A percentile compares a stretch with the other conserved stretches of the same genome.
These are phyloP conservation scores for Caerostris extrusa DNA, from an alignment of 1,140 invertebrate genomes.

Conservation along the genomic window DNA sequence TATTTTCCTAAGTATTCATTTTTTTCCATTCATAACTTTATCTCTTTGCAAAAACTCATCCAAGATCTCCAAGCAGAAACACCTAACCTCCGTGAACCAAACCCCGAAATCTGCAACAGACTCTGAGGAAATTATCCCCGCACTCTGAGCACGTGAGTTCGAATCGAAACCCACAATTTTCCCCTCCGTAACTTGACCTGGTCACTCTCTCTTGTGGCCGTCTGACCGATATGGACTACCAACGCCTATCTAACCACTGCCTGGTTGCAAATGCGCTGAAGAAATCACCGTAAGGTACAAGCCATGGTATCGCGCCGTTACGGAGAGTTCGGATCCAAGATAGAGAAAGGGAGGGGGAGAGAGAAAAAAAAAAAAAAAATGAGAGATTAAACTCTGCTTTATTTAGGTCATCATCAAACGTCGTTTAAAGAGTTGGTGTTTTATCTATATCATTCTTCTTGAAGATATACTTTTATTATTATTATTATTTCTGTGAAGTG, in stretches of 20 bases:
- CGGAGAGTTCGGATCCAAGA: neutral
- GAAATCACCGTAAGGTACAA: conserved; percentile 60
- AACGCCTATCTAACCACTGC: conserved; percentile 60
- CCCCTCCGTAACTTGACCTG: conserved; percentile 64
- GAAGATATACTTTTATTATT: neutral
- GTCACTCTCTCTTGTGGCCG: conserved; percentile 57
- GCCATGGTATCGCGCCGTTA: conserved; percentile 26
- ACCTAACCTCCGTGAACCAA: neutral
- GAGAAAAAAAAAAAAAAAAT: neutral
- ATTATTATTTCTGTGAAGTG: neutral
- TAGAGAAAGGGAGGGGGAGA: neutral
- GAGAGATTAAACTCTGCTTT: conserved; percentile 2
- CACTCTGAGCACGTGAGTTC: conserved; percentile 39
- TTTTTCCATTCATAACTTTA: neutral
- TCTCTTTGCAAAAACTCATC: neutral
- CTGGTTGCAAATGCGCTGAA: neutral
- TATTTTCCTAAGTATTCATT: neutral
- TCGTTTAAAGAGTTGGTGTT: conserved; percentile 45
- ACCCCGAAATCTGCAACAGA: neutral
- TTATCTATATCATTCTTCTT: conserved; percentile 57
- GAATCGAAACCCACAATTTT: conserved; percentile 29
- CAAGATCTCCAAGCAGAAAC: neutral
- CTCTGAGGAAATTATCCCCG: conserved; percentile 47
- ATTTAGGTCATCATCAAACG: conserved; percentile 56
- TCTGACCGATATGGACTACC: conserved; percentile 62